These are phyloP conservation scores for Hydractinia echinata DNA, from an alignment of 30 jellyfish, hydroid and myxozoan species.

Conservation along the genomic window DNA sequence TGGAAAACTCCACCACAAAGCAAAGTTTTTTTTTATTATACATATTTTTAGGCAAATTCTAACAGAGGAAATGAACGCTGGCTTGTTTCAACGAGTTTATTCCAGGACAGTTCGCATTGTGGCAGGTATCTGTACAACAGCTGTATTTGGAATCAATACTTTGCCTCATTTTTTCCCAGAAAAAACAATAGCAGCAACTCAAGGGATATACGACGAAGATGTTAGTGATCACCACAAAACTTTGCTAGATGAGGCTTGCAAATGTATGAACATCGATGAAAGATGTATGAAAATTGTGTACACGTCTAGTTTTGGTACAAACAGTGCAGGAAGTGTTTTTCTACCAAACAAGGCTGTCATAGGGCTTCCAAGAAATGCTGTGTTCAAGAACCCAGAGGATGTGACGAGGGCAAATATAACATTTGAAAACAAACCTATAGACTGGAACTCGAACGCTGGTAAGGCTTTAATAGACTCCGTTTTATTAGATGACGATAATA, in stretches of 20 bases:
- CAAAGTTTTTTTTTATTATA: too few species aligned
- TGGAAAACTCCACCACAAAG: too few species aligned
- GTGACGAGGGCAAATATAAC: slow-evolving; percentile 32
- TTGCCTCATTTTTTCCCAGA: slow-evolving; percentile 74
- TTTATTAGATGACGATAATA: slow-evolving; percentile 44
- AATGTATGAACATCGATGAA: slow-evolving; percentile 44
- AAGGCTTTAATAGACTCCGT: slow-evolving; percentile 48
- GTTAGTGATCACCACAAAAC: slow-evolving; percentile 27
- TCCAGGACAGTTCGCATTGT: slow-evolving; percentile 15
- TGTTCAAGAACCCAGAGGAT: slow-evolving; percentile 26
- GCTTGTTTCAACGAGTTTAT: not conserved
- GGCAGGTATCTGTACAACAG: slow-evolving; percentile 48
- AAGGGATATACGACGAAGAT: slow-evolving; percentile 16
- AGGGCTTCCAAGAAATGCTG: slow-evolving; percentile 64
- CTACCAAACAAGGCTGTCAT: slow-evolving; percentile 69
- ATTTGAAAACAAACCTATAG: slow-evolving; percentile 39
- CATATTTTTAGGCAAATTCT: too few species aligned
- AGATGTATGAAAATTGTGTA: slow-evolving; percentile 26
- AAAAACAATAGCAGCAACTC: slow-evolving; percentile 21
- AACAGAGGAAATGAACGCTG: too few species aligned
- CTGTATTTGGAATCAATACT: slow-evolving; percentile 50
- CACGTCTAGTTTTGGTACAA: slow-evolving; percentile 49
- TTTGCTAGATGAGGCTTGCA: slow-evolving; percentile 48
- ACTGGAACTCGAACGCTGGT: slow-evolving; percentile 60
- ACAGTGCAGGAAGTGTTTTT: slow-evolving; percentile 69